Evolutionary conservation across 2,797 vertebrate species (phyloP), one percentile per base, ranked within the genome.

Genomic region (Anas georgica): DNA sequence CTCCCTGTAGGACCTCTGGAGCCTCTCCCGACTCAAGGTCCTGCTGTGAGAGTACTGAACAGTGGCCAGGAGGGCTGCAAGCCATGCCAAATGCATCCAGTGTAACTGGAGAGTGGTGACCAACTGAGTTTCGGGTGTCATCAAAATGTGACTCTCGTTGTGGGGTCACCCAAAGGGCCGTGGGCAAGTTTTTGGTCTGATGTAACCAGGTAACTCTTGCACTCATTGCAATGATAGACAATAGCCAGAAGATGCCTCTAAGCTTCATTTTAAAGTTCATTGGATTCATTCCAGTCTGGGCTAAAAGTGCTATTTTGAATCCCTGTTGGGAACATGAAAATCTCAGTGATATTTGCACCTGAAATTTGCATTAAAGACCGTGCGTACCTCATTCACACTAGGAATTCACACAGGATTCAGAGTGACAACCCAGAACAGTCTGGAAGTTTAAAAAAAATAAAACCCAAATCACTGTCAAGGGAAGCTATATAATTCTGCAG

Each of bases 81-180:
- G 58, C 28, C 5, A 41, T 58, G 58, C 21, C 55, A 48, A 67
- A 77, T 10, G 59, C 6, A 1, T 18, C 66, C n/a, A 15, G 3
- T 1, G 75, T 87, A 94, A 95, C 56, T 6, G 17, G 90, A 97
- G 91, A 93, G 39, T 1, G 1, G 35, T 29, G 28, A 41, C 28
- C 50, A 46, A 56, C 2, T 1, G 22, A 5, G 54, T 80, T 90
- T 95, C 60, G 77, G 28, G 56, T 96, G 93, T 85, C 63, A 4
- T 87, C 92, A 64, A 46, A 62, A 33, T 86, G 81, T 88, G 93
- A 95, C 86, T 91, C 69, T 48, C 60, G 28, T 26, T 45, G 56
- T 25, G 58, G 63, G 92, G 91, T 96, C 90, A 93, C 70, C 54
- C 43, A 64, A 86, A 91, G 69, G 55, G 41, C 31, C 14, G 6